These are phyloP conservation scores for Doris montereyensis DNA, from an alignment of 2,888 invertebrate genomes.

Conservation along the genomic window DNA sequence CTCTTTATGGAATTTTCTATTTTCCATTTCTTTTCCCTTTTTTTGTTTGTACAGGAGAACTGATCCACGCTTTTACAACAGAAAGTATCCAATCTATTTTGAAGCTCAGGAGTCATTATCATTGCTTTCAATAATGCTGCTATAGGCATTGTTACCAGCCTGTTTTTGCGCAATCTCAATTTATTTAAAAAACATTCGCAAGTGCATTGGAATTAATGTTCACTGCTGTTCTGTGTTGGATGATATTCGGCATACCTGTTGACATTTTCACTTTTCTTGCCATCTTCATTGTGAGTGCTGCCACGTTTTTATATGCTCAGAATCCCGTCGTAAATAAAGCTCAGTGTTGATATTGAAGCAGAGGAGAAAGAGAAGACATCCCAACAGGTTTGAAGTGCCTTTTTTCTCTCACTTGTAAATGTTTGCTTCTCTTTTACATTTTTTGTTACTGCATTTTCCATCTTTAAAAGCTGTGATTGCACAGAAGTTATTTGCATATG, in stretches of 20 bases:
- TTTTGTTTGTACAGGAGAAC: no score
- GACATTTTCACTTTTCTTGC: slow-evolving; percentile 86
- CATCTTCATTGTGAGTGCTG: slow-evolving; percentile 85
- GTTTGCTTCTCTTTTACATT: no score
- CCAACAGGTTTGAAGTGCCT: background rate
- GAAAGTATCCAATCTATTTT: no score
- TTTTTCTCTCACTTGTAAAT: no score
- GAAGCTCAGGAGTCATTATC: slow-evolving; percentile 82
- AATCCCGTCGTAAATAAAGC: slow-evolving; percentile 82
- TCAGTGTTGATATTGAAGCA: slow-evolving; percentile 32
- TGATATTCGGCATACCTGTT: slow-evolving; percentile 87
- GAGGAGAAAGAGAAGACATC: background rate
- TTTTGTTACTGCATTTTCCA: no score
- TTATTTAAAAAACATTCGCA: slow-evolving; percentile 95
- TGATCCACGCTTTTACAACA: no score
- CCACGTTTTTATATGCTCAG: slow-evolving; percentile 89
- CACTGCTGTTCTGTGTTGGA: slow-evolving; percentile 89
- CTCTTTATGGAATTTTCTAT: no score
- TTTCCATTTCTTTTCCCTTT: no score
- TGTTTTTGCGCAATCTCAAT: slow-evolving; percentile 92
- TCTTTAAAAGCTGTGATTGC: no score
- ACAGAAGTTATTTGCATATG: no score
- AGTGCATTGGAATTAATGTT: slow-evolving; percentile 92
- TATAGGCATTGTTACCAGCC: slow-evolving; percentile 93
- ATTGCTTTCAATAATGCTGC: slow-evolving; percentile 91